Evolutionary conservation across 2,797 vertebrate genomes (phyloP).

Genomic region (Labroides dimidiatus): DNA sequence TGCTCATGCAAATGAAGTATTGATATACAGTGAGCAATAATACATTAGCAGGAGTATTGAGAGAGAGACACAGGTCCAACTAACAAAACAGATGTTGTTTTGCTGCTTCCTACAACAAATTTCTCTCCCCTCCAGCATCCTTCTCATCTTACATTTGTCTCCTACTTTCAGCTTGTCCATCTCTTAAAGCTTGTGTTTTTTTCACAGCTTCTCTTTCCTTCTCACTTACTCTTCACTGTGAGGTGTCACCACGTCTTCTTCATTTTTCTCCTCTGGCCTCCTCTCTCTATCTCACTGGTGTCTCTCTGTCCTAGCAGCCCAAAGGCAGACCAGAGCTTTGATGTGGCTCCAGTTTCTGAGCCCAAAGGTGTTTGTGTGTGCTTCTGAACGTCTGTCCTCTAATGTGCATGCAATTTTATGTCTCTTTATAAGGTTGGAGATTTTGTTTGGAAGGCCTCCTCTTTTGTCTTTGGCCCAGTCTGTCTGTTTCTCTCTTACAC

Average conservation of each 20-base stretch:
- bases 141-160: slow-evolving; percentile 12
- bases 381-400: slow-evolving; percentile 7
- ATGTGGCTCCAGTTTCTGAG: slow-evolving; percentile 15
- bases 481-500: background rate
- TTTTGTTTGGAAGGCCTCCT: slow-evolving; percentile 4
- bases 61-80: slow-evolving; percentile 1
- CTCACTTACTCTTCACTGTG: slow-evolving; percentile 20
- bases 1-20: slow-evolving; percentile 12
- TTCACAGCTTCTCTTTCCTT: background rate
- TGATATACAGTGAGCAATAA: slow-evolving; percentile 30
- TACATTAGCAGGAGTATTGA: slow-evolving; percentile 6
- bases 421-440: slow-evolving; percentile 1
- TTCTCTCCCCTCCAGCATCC: slow-evolving; percentile 4
- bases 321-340: slow-evolving; percentile 42
- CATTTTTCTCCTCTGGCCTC: slow-evolving; percentile 8
- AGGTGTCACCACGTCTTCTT: slow-evolving; percentile 14
- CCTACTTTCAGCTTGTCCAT: slow-evolving; percentile 9
- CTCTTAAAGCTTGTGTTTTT: slow-evolving; percentile 17
- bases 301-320: slow-evolving; percentile 25
- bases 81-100: slow-evolving; percentile 1
- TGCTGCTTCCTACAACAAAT: slow-evolving; percentile 13
- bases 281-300: slow-evolving; percentile 3
- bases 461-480: slow-evolving; percentile 7
- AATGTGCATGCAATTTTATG: slow-evolving; percentile 6
- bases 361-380: background rate